Conservation (phyloP, 2,113 vertebrate species). For the Cavia porcellus region DNA sequence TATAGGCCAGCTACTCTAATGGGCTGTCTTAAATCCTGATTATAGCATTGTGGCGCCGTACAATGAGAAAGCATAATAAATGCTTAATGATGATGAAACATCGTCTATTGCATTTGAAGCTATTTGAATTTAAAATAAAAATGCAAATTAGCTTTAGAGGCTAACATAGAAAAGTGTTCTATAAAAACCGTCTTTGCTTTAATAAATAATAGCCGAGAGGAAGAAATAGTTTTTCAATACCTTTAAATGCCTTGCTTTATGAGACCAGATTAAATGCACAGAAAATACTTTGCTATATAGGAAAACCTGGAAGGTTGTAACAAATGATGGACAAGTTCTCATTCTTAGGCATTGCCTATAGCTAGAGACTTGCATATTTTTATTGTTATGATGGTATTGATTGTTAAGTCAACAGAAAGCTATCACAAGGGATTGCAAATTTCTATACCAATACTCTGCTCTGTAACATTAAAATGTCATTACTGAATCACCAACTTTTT, state of each 20-base stretch:
- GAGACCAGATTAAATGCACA: conserved; percentile 75
- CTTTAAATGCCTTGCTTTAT: conserved; percentile 76
- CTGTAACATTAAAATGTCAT: conserved; percentile 89
- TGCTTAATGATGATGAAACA: conserved; percentile 79
- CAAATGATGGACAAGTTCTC: conserved; percentile 79
- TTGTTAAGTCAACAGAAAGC: conserved; percentile 89
- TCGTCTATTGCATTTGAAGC: conserved; percentile 27
- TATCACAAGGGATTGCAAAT: conserved; percentile 85
- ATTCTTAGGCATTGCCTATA: conserved; percentile 84
- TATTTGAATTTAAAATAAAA: conserved; percentile 76
- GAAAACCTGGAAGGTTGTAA: conserved; percentile 72
- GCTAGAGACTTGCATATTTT: conserved; percentile 85
- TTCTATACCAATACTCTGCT: conserved; percentile 85
- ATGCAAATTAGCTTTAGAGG: conserved; percentile 63
- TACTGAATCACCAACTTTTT: conserved; percentile 87
- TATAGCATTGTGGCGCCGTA: conserved; percentile 56
- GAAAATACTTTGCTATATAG: conserved; percentile 65
- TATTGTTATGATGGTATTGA: conserved; percentile 89
- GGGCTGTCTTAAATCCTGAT: conserved; percentile 65
- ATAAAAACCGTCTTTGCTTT: conserved; percentile 71
- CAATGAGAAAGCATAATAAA: conserved; percentile 76
- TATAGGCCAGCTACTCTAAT: conserved; percentile 66
- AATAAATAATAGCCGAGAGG: conserved; percentile 79
- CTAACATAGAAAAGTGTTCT: conserved; percentile 47
- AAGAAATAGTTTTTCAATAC: conserved; percentile 75